phyloP scores from a whole-genome alignment of 1,140 invertebrate genomes.

The Cephus cinctus region DNA sequence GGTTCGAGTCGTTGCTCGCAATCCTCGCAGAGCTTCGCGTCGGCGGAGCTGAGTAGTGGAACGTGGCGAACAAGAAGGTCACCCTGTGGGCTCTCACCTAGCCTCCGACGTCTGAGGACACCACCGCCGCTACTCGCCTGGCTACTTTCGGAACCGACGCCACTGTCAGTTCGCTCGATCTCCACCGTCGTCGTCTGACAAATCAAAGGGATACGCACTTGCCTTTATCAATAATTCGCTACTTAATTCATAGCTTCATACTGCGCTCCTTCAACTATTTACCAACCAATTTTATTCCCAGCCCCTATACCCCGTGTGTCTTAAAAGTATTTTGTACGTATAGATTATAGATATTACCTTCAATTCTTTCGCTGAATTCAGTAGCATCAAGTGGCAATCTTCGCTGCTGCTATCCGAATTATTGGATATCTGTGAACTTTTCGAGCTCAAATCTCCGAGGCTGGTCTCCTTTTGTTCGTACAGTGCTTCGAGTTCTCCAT shows the following conservation, averaged over 20 bases:
- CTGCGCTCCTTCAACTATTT: too few relatives aligned
- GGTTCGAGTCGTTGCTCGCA: conserved; percentile 51
- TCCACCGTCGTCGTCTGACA: conserved; percentile 54
- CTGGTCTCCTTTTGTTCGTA: conserved; percentile 54
- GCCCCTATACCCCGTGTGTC: background rate
- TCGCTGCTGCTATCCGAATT: conserved; percentile 61
- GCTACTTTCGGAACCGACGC: conserved; percentile 89
- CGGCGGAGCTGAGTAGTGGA: conserved; percentile 43
- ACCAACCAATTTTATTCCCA: too few relatives aligned
- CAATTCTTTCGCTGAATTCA: conserved; percentile 43
- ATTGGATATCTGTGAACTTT: conserved; percentile 59
- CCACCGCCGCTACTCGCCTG: conserved; percentile 73
- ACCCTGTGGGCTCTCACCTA: background rate
- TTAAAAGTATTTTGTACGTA: too few relatives aligned
- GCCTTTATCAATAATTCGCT: too few relatives aligned
- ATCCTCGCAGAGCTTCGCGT: conserved; percentile 51
- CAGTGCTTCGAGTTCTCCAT: conserved; percentile 48
- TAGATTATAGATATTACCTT: conserved; percentile 42
- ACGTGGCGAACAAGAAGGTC: too few relatives aligned
- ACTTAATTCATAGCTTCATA: too few relatives aligned
- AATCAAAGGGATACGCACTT: too few relatives aligned
- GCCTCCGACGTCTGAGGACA: conserved; percentile 42
- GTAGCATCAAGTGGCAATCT: conserved; percentile 53
- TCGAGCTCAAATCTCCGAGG: conserved; percentile 55
- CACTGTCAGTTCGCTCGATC: conserved; percentile 89